Percentiles rank a stretch among this genome's conserved stretches.
These are phyloP conservation scores for Sciurus niger DNA, from an alignment of 2,113 vertebrate species.

Conservation along the genomic window DNA sequence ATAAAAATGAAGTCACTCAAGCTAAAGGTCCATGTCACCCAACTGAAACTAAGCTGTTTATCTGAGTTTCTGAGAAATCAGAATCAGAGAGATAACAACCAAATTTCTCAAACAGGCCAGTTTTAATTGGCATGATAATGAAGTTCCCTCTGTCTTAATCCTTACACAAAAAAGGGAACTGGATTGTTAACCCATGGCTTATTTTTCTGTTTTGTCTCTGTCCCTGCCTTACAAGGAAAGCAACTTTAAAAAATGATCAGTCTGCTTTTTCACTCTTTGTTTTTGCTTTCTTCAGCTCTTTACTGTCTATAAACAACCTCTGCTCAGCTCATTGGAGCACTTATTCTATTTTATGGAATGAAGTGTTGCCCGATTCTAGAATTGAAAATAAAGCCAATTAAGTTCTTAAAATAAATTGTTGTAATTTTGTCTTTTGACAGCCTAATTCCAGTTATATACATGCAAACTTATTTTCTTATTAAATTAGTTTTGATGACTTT, in stretches of 20 bases:
- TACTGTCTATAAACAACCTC: background rate
- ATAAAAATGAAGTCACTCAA: background rate
- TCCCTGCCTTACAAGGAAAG: background rate
- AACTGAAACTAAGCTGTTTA: background rate
- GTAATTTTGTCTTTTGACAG: background rate
- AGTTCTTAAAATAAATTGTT: background rate
- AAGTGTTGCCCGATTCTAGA: background rate
- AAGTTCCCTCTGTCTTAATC: background rate
- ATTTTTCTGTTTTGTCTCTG: background rate
- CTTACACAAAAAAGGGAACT: background rate
- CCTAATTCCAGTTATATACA: background rate
- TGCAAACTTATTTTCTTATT: conserved; percentile 37
- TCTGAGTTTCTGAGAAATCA: background rate
- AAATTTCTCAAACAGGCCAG: background rate
- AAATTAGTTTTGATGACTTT: conserved; percentile 35
- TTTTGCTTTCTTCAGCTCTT: background rate
- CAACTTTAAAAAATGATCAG: background rate
- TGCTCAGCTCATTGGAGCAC: background rate
- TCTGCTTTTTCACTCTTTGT: background rate
- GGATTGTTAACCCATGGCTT: background rate
- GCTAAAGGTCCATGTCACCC: background rate
- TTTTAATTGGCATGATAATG: background rate
- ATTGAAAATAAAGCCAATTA: background rate
- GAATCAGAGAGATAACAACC: background rate
- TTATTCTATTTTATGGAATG: background rate